Percentiles rank a stretch among this genome's conserved stretches.
phyloP scores from a whole-genome alignment of 2,888 invertebrate species.

The Netelia virgata region DNA sequence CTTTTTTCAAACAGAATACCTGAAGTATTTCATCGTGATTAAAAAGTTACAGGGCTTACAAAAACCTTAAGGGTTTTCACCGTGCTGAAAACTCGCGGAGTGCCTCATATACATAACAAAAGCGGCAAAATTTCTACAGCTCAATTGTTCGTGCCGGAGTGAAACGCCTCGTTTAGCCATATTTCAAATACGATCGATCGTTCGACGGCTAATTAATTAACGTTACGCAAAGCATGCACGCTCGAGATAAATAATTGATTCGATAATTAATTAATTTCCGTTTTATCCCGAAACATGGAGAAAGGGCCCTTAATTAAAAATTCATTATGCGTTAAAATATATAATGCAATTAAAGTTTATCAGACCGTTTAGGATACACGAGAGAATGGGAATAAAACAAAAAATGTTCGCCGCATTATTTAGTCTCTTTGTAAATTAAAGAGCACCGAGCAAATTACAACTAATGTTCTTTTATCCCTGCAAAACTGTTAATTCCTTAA shows the following conservation, averaged over 20 bases:
- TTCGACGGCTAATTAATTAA: neutral
- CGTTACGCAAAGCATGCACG: neutral
- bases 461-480: too few species aligned
- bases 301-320: neutral
- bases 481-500: too few species aligned
- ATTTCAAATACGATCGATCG: neutral
- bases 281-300: neutral
- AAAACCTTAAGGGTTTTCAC: too few species aligned
- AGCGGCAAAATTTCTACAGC: too few species aligned
- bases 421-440: neutral
- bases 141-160: too few species aligned
- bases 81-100: too few species aligned
- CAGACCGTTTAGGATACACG: neutral
- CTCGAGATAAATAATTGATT: conserved; percentile 8
- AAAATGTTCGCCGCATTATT: neutral
- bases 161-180: neutral
- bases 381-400: neutral
- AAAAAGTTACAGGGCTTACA: too few species aligned
- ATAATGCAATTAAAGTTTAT: neutral
- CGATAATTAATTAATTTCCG: conserved; percentile 1
- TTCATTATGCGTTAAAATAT: neutral
- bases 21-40: too few species aligned
- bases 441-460: neutral
- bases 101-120: too few species aligned
- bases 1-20: too few species aligned